Percentiles rank a stretch among this genome's conserved stretches.
Conservation (phyloP, 2,888 invertebrate genomes). For the Reticulitermes lucifugus region DNA sequence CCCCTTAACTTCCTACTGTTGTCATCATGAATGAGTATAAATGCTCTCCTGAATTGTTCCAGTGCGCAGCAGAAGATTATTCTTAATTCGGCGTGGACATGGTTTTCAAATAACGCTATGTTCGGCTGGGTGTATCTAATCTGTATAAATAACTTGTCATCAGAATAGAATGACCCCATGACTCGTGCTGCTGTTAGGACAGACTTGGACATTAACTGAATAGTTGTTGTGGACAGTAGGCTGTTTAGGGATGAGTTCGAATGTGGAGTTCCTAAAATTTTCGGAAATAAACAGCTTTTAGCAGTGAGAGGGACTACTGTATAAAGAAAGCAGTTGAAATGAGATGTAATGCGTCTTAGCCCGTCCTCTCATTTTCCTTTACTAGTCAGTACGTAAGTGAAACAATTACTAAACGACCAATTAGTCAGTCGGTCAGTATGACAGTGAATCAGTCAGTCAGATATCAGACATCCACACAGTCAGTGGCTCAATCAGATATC, state of each 20-base stretch:
- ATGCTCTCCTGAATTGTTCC: not conserved
- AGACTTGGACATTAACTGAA: not conserved
- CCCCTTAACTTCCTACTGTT: not conserved
- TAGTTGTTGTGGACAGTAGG: not conserved
- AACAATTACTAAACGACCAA: too few relatives aligned
- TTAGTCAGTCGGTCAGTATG: too few relatives aligned
- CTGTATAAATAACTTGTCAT: not conserved
- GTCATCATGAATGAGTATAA: not conserved
- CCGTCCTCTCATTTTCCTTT: too few relatives aligned
- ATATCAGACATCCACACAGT: too few relatives aligned
- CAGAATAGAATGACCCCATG: not conserved
- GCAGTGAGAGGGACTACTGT: too few relatives aligned
- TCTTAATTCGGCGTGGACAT: conserved; percentile 8
- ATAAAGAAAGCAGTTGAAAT: too few relatives aligned
- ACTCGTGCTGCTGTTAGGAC: not conserved
- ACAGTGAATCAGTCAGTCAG: too few relatives aligned
- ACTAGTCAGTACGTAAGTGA: too few relatives aligned
- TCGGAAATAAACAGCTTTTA: too few relatives aligned
- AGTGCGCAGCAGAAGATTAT: not conserved
- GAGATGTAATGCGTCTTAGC: too few relatives aligned
- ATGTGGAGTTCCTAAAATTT: not conserved
- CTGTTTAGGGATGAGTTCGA: not conserved
- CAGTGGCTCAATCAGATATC: too few relatives aligned
- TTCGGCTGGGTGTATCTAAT: not conserved
- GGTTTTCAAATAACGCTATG: not conserved